phyloP scores from a whole-genome alignment of 2,113 vertebrate species.

The Lampris incognitus region DNA sequence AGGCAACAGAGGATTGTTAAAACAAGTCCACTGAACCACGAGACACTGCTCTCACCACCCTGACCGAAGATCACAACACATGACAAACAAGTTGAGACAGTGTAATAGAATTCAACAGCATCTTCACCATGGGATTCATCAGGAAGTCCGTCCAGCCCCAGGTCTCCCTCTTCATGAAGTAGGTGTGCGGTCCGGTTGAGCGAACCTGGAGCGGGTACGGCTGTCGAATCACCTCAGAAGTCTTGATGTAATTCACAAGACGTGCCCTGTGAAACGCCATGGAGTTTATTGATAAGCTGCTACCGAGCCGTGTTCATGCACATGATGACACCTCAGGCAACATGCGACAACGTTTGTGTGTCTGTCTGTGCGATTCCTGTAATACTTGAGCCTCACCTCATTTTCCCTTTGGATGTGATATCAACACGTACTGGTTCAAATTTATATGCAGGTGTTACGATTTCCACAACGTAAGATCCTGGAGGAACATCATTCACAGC shows the following conservation, averaged over 20 bases:
- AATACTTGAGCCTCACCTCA: slow-evolving; percentile 85
- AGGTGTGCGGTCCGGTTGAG: slow-evolving; percentile 89
- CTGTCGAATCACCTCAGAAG: slow-evolving; percentile 94
- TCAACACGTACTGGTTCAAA: slow-evolving; percentile 97
- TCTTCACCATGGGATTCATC: slow-evolving; percentile 98
- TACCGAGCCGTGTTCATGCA: not conserved
- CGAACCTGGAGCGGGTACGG: slow-evolving; percentile 96
- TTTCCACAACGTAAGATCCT: slow-evolving; percentile 96
- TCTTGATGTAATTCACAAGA: slow-evolving; percentile 96
- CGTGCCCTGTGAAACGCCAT: slow-evolving; percentile 86
- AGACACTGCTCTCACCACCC: too few relatives aligned
- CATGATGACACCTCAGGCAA: not conserved
- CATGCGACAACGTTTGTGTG: not conserved
- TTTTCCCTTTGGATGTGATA: slow-evolving; percentile 99
- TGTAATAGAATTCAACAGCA: not conserved
- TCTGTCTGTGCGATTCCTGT: not conserved
- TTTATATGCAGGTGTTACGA: slow-evolving; percentile 90
- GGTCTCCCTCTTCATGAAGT: slow-evolving; percentile 97
- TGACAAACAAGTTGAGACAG: not conserved
- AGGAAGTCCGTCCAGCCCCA: slow-evolving; percentile 99
- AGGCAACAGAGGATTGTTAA: too few relatives aligned
- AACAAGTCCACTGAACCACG: too few relatives aligned
- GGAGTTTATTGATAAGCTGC: not conserved
- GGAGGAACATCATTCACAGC: slow-evolving; percentile 96
- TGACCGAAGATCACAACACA: not conserved